These are phyloP conservation scores for Atractosteus spatula DNA, from an alignment of 2,113 vertebrate species.

Conservation along the genomic window DNA sequence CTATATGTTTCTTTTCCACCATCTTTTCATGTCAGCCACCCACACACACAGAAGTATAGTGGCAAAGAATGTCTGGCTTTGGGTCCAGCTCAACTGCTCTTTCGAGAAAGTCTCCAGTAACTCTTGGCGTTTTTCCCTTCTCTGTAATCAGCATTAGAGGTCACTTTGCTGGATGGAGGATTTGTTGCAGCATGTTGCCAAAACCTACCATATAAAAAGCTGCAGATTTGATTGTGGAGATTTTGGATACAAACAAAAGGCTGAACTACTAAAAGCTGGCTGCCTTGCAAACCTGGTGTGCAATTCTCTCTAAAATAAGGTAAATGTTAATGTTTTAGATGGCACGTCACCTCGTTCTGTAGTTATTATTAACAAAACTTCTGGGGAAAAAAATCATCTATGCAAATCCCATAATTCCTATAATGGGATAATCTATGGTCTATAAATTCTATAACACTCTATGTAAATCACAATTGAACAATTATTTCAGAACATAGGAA, in stretches of 20 bases:
- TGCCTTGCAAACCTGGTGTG: no score
- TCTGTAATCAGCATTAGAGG: constrained; percentile 5
- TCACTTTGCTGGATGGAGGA: constrained; percentile 1
- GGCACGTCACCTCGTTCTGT: no score
- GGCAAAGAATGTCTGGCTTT: constrained; percentile 16
- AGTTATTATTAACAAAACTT: no score
- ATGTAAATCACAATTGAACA: no score
- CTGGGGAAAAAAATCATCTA: no score
- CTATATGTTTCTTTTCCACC: constrained; percentile 2
- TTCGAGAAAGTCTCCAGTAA: constrained; percentile 3
- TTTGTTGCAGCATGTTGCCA: constrained; percentile 6
- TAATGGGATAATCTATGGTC: no score
- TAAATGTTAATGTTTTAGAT: no score
- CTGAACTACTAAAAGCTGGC: no score
- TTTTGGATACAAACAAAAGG: not conserved
- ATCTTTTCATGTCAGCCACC: constrained; percentile 9
- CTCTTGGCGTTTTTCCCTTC: not conserved
- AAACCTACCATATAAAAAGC: not conserved
- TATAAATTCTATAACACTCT: no score
- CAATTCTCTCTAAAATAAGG: no score
- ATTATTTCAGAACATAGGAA: no score
- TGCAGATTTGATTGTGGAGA: constrained; percentile 1
- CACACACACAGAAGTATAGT: constrained; percentile 20
- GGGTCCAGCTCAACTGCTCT: not conserved
- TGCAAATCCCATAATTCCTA: no score